A percentile compares a stretch with the other conserved stretches of the same genome.
Evolutionary conservation across 2,797 vertebrate genomes (phyloP).

Genomic region (Fundulus diaphanus): DNA sequence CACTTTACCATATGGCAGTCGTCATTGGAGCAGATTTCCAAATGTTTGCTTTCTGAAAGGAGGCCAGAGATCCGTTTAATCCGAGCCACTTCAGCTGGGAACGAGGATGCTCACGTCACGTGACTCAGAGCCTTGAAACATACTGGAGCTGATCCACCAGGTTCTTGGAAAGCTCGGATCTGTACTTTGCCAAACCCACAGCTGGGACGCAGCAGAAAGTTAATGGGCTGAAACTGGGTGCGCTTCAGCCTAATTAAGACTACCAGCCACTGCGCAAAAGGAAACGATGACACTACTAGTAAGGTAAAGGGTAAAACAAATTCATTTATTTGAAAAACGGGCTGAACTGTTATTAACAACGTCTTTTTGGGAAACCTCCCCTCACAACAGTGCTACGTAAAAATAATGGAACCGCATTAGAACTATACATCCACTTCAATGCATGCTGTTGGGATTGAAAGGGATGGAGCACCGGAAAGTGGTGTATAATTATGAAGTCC

Average conservation of each 20-base stretch:
- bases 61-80: conserved; percentile 74
- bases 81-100: conserved; percentile 62
- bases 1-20: conserved; percentile 92
- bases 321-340: neutral
- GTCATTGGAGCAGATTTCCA: conserved; percentile 81
- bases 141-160: conserved; percentile 20
- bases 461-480: neutral
- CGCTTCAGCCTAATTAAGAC: neutral
- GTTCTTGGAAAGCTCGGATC: neutral
- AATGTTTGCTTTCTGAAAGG: conserved; percentile 87
- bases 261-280: conserved; percentile 42
- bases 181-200: neutral
- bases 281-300: neutral
- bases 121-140: conserved; percentile 56
- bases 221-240: neutral
- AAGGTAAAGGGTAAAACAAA: neutral
- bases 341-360: neutral
- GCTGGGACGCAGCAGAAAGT: neutral
- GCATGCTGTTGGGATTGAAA: neutral
- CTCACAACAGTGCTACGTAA: neutral
- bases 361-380: neutral
- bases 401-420: neutral
- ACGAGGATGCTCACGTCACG: conserved; percentile 80
- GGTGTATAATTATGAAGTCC: neutral
- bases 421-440: neutral